These are phyloP conservation scores for Musca vetustissima DNA, from an alignment of 1,140 invertebrate genomes.

Conservation along the genomic window DNA sequence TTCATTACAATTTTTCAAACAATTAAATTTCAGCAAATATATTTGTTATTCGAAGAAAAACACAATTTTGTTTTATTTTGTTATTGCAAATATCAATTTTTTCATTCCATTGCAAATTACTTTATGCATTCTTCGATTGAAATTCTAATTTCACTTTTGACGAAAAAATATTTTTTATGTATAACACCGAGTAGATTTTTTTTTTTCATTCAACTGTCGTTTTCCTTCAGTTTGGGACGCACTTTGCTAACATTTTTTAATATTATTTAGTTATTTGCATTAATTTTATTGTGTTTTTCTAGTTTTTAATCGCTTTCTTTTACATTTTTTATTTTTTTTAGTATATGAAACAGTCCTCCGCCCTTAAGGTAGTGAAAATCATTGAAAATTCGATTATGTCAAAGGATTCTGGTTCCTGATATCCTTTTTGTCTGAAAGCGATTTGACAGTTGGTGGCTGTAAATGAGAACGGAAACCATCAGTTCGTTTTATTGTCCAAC, in stretches of 20 bases:
- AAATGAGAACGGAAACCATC: not conserved
- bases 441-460: too few relatives aligned
- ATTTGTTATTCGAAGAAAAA: too few relatives aligned
- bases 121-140: too few relatives aligned
- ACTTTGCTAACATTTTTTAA: too few relatives aligned
- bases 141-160: too few relatives aligned
- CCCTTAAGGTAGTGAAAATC: slow-evolving; percentile 26
- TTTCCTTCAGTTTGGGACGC: not conserved
- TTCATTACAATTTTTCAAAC: too few relatives aligned
- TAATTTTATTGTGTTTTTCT: not conserved
- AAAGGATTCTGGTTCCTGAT: slow-evolving; percentile 28
- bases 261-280: not conserved
- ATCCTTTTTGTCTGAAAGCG: slow-evolving; percentile 14
- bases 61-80: too few relatives aligned
- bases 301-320: not conserved
- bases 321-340: slow-evolving; percentile 2
- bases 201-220: not conserved
- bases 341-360: slow-evolving; percentile 17
- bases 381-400: slow-evolving; percentile 30
- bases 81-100: too few relatives aligned
- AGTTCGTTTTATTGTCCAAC: too few relatives aligned
- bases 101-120: too few relatives aligned
- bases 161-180: too few relatives aligned
- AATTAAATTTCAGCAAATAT: too few relatives aligned
- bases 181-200: not conserved